These are phyloP conservation scores for Brachylomia viminalis DNA, from an alignment of 2,888 invertebrate genomes.

Conservation along the genomic window DNA sequence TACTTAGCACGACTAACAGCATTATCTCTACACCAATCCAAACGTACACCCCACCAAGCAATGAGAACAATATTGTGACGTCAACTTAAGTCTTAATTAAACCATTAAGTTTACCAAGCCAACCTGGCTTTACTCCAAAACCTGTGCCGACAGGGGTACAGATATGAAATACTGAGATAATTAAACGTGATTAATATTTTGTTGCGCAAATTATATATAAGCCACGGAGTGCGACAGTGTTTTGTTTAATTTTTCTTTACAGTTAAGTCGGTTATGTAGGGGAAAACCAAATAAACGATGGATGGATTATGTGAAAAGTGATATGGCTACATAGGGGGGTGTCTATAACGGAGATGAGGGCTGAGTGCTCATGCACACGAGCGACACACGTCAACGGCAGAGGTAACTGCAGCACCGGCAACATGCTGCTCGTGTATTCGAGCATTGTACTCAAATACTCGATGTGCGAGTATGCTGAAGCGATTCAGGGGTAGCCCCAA, in stretches of 20 bases:
- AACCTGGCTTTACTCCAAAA: conserved; percentile 83
- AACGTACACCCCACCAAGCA: conserved; percentile 55
- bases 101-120: conserved; percentile 78
- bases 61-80: conserved; percentile 74
- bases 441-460: too few species aligned
- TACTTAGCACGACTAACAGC: conserved; percentile 9
- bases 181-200: conserved; percentile 65
- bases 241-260: neutral
- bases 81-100: conserved; percentile 78
- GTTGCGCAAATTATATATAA: conserved; percentile 31
- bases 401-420: too few species aligned
- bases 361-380: too few species aligned
- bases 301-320: neutral
- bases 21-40: conserved; percentile 45
- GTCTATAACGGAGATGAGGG: neutral
- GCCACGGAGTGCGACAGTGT: neutral
- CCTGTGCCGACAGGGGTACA: conserved; percentile 77
- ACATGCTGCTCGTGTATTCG: too few species aligned
- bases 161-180: conserved; percentile 73
- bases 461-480: too few species aligned
- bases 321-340: neutral
- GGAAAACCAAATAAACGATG: neutral
- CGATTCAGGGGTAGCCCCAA: too few species aligned
- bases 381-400: too few species aligned
- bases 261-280: too few species aligned